Conservation (phyloP, 1,140 invertebrate species). For the Gonatopus flavifemur region DNA sequence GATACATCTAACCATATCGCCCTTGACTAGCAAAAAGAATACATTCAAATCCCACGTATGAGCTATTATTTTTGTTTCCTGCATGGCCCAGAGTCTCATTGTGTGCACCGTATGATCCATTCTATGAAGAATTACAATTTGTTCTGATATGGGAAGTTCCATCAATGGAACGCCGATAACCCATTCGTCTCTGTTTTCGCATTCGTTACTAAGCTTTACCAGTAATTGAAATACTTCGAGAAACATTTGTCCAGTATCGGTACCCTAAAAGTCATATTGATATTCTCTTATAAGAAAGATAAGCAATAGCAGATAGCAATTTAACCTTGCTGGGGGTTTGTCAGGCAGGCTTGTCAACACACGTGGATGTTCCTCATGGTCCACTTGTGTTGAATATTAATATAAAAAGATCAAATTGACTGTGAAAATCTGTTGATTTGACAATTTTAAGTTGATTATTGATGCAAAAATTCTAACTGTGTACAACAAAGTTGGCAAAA, state of each 20-base stretch:
- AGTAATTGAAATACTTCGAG: slow-evolving; percentile 65
- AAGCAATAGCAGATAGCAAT: too few species aligned
- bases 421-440: too few species aligned
- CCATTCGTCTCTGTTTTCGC: slow-evolving; percentile 68
- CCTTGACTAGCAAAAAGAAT: slow-evolving; percentile 63
- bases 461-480: too few species aligned
- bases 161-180: slow-evolving; percentile 66
- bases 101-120: slow-evolving; percentile 79
- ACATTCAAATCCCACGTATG: slow-evolving; percentile 73
- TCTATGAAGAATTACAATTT: slow-evolving; percentile 76
- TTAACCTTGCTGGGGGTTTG: too few species aligned
- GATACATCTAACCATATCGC: slow-evolving; percentile 69
- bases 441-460: too few species aligned
- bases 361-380: too few species aligned
- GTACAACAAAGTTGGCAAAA: too few species aligned
- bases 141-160: slow-evolving; percentile 74
- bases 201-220: slow-evolving; percentile 67
- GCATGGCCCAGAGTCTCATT: slow-evolving; percentile 71
- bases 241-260: slow-evolving; percentile 65
- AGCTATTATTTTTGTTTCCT: slow-evolving; percentile 68
- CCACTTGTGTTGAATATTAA: too few species aligned
- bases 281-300: too few species aligned
- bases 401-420: too few species aligned
- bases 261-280: slow-evolving; percentile 60
- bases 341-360: too few species aligned